Conservation (phyloP, 37 sponge, comb jelly and placozoan genomes). For the Aplysina aerophoba region DNA sequence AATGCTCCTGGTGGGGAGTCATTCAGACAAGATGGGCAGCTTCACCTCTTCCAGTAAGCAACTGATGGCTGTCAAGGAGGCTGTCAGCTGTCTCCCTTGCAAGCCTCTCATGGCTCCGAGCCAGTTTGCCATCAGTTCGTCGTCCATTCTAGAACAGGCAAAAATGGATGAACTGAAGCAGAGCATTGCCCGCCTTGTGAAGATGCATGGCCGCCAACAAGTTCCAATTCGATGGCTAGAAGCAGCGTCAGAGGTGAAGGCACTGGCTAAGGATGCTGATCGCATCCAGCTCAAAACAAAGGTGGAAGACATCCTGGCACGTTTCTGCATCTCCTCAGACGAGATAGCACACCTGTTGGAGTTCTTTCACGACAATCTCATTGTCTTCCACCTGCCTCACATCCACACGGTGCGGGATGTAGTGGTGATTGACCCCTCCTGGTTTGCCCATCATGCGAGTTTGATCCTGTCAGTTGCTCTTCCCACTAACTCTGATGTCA, state of each 20-base stretch:
- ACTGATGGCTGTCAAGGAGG: constrained; percentile 44
- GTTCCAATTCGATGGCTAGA: constrained; percentile 74
- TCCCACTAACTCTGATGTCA: not conserved
- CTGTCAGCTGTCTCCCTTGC: constrained; percentile 44
- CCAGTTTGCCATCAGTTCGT: constrained; percentile 57
- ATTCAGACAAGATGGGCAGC: constrained; percentile 54
- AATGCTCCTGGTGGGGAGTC: constrained; percentile 71
- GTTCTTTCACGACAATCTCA: constrained; percentile 60
- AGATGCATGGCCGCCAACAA: constrained; percentile 53
- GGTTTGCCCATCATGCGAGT: constrained; percentile 62
- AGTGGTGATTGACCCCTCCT: constrained; percentile 51
- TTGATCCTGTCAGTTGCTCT: constrained; percentile 41
- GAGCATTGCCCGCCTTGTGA: constrained; percentile 40
- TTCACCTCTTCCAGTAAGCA: constrained; percentile 19
- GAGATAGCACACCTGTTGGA: constrained; percentile 50
- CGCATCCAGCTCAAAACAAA: constrained; percentile 52
- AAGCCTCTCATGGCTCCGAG: constrained; percentile 35
- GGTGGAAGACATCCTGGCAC: constrained; percentile 36
- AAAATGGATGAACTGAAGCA: constrained; percentile 59
- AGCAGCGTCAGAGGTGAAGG: constrained; percentile 47
- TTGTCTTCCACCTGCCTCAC: constrained; percentile 54
- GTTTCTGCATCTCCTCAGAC: constrained; percentile 44
- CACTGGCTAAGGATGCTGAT: constrained; percentile 21
- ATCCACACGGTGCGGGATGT: constrained; percentile 48
- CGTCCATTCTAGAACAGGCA: constrained; percentile 66